Evolutionary conservation across 2,888 invertebrate species (phyloP).

Genomic region (Lasioglossum zephyrum): DNA sequence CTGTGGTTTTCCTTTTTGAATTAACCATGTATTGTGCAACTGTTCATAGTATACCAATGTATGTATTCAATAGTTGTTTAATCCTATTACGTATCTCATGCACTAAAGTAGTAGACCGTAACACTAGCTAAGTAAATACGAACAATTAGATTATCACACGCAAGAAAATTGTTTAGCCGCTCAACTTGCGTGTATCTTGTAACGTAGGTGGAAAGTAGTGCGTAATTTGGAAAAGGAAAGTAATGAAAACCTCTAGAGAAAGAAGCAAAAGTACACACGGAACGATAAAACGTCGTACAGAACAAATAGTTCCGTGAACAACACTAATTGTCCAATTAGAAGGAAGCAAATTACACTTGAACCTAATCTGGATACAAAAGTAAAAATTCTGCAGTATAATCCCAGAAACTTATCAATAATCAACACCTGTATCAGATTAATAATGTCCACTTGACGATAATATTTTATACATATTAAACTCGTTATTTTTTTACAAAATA

Average conservation of each 20-base stretch:
- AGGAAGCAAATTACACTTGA: background rate
- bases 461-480: background rate
- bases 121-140: background rate
- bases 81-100: background rate
- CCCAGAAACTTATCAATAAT: no score
- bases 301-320: background rate
- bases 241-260: background rate
- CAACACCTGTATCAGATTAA: no score
- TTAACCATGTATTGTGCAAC: background rate
- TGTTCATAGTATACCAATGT: background rate
- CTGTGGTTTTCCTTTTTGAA: background rate
- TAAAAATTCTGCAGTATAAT: background rate
- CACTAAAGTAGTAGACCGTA: background rate
- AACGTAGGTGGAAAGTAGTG: background rate
- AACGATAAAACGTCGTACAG: background rate
- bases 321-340: background rate
- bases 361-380: background rate
- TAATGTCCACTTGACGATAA: background rate
- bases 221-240: background rate
- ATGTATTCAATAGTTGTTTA: background rate
- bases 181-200: background rate
- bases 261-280: background rate
- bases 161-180: background rate
- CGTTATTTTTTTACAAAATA: no score
- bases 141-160: background rate